Conservation (phyloP, 2,888 invertebrate species). For the Entomobrya proxima region DNA sequence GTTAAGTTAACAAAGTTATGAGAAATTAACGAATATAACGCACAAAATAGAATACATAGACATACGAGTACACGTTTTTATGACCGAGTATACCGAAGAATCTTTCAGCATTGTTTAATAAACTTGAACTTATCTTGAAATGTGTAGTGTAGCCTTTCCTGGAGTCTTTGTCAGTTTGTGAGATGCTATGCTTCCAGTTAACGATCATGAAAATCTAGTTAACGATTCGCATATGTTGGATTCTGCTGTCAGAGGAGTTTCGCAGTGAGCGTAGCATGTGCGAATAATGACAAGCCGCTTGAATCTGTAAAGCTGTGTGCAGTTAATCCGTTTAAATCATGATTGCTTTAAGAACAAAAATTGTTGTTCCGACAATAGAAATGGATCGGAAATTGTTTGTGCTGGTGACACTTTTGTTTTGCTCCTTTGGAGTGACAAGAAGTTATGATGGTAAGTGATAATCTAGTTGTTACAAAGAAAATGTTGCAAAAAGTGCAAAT, state of each 20-base stretch:
- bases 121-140: not conserved
- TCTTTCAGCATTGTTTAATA: not conserved
- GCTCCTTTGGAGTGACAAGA: conserved; percentile 44
- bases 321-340: not conserved
- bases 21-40: not conserved
- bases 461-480: too few relatives aligned
- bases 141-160: not conserved
- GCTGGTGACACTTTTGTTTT: conserved; percentile 44
- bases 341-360: not conserved
- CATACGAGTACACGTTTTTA: not conserved
- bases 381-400: conserved; percentile 44
- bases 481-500: too few relatives aligned
- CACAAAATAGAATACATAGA: not conserved
- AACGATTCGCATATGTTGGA: not conserved
- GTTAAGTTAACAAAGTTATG: not conserved
- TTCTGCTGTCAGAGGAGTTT: not conserved
- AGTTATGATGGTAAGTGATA: conserved; percentile 68
- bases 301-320: not conserved
- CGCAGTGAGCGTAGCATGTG: not conserved
- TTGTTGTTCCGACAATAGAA: conserved; percentile 49
- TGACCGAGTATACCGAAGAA: conserved; percentile 2
- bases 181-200: not conserved
- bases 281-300: conserved; percentile 23
- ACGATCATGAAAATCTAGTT: too few relatives aligned
- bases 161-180: not conserved